Evolutionary conservation across 1,140 invertebrate genomes (phyloP).

Genomic region (Venustaconcha ellipsiformis): DNA sequence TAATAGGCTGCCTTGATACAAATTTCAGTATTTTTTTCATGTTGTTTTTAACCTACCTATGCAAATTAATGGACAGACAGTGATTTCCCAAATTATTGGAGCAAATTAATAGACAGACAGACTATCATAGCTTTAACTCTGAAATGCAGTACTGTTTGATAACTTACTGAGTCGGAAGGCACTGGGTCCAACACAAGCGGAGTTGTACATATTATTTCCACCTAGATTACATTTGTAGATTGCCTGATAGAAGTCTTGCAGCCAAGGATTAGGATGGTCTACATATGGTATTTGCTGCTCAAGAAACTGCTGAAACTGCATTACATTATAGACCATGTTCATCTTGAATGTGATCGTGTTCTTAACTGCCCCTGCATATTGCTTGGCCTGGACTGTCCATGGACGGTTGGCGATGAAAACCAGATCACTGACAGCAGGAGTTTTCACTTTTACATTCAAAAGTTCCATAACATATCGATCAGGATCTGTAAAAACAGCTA

Average conservation of each 20-base stretch:
- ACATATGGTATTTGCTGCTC: not conserved
- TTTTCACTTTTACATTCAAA: slow-evolving; percentile 36
- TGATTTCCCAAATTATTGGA: too few species aligned
- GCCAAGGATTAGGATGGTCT: slow-evolving; percentile 54
- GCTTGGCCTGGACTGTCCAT: slow-evolving; percentile 31
- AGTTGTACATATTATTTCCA: slow-evolving; percentile 34
- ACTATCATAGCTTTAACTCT: not conserved
- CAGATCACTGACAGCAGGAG: slow-evolving; percentile 18
- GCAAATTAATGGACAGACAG: too few species aligned
- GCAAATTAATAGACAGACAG: too few species aligned
- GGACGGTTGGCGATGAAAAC: slow-evolving; percentile 54
- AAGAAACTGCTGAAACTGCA: slow-evolving; percentile 34
- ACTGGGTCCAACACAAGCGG: slow-evolving; percentile 18
- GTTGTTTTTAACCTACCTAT: too few species aligned
- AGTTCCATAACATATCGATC: slow-evolving; percentile 50
- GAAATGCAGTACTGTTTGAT: not conserved
- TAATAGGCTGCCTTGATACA: too few species aligned
- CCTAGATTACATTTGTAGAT: slow-evolving; percentile 46
- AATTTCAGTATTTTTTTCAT: too few species aligned
- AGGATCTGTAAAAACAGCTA: slow-evolving; percentile 60
- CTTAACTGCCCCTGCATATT: not conserved
- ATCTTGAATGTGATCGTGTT: slow-evolving; percentile 36
- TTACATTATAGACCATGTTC: slow-evolving; percentile 10
- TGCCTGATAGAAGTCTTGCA: slow-evolving; percentile 55
- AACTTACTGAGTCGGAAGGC: slow-evolving; percentile 19